These are phyloP conservation scores for Brachypteracias leptosomus DNA, from an alignment of 2,113 vertebrate species.

Conservation along the genomic window DNA sequence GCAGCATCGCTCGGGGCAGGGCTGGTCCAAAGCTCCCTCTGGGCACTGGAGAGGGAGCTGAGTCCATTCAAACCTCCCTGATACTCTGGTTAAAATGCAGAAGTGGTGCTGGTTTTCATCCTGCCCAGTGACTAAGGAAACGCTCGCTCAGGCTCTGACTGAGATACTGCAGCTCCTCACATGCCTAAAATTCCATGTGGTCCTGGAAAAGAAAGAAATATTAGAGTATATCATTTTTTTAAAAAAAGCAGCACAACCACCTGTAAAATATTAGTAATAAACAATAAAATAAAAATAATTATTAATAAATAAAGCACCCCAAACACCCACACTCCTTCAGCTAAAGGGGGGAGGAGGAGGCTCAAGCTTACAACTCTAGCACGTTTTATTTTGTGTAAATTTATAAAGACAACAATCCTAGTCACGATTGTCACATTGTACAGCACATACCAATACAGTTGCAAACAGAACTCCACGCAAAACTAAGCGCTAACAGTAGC, in stretches of 20 bases:
- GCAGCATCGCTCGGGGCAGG: neutral
- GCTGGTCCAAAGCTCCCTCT: neutral
- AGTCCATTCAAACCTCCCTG: accelerated
- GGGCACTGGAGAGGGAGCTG: accelerated
- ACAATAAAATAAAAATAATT: neutral
- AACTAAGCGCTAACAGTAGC: conserved; percentile 36
- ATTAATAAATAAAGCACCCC: neutral
- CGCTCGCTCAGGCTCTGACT: neutral
- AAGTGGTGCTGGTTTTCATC: neutral
- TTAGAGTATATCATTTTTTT: neutral
- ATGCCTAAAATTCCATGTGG: neutral
- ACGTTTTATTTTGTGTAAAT: conserved; percentile 67
- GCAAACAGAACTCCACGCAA: conserved; percentile 56
- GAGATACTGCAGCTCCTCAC: neutral
- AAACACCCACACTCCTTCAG: neutral
- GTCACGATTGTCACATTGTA: conserved; percentile 70
- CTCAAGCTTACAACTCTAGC: conserved; percentile 67
- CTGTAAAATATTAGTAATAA: neutral
- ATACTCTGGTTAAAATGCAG: neutral
- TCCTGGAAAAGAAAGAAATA: neutral
- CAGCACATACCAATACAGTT: conserved; percentile 61
- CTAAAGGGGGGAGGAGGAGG: neutral
- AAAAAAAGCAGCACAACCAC: neutral
- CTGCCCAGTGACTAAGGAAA: neutral
- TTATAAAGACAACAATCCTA: conserved; percentile 71